Base-by-base conservation (phyloP, 1,140 invertebrate genomes). In the Lordiphosa clarofinis region DNA sequence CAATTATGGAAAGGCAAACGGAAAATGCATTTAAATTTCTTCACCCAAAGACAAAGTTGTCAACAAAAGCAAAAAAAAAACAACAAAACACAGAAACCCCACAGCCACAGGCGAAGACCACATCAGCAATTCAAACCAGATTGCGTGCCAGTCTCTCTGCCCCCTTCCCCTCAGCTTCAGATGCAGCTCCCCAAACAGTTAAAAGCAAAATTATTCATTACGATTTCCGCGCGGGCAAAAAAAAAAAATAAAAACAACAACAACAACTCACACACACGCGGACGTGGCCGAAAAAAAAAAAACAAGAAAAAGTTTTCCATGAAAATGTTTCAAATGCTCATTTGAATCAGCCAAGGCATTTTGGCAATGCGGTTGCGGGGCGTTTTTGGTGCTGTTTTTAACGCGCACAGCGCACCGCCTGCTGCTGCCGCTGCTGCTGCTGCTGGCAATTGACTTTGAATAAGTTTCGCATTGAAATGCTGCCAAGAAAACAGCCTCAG, bases 121-220 rank as follows among this genome's bases (percentile, higher is more conserved):
- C 55, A 49, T 73, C 15, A 35, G 56, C 65, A 56, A 81, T 57
- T 52, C 60, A 49, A 81, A 61, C 75, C 71, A 81, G 76, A 81
- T 81, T 81, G 61, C 56, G 43, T 78, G 58, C 55, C 72, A 31
- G 40, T 33, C 11, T 31, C 42, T 2, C 8, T 21, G 19, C 7
- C n/a, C 10, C 9, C 13, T 55, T 2, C 7, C 12, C n/a, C 21
- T 2, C 21, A 21, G 21, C 21, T 21, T 21, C 62, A 52, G 6
- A n/a, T 19, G 24, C 50, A 39, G 38, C 56, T 56, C 56, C 48
- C 36, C 61, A 31, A 70, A 56, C 75, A 75, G 75, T 81, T 81
- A 71, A 81, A 75, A 72, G 71, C 75, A 75, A 82, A 81, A 81
- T 82, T 81, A 81, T 81, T 81, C 75, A 81, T 81, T 81, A 82